These are phyloP conservation scores for Scalopus aquaticus DNA, from an alignment of 2,113 vertebrate species.

Conservation along the genomic window DNA sequence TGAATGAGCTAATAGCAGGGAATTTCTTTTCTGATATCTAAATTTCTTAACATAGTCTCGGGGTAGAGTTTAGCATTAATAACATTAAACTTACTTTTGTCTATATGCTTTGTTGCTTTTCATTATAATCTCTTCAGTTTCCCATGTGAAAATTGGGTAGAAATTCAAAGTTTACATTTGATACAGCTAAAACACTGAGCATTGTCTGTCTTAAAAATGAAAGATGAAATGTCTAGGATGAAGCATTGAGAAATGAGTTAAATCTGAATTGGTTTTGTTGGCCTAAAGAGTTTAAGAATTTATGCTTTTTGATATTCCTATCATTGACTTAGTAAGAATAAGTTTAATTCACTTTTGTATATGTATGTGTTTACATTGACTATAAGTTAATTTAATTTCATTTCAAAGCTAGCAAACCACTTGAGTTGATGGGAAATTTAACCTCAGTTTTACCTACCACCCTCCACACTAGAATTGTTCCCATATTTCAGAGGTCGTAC, in stretches of 20 bases:
- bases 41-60: not conserved
- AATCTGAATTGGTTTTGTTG: not conserved
- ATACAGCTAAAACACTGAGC: not conserved
- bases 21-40: not conserved
- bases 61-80: not conserved
- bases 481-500: not conserved
- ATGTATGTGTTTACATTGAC: not conserved
- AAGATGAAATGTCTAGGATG: not conserved
- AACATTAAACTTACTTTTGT: too few species aligned
- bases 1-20: not conserved
- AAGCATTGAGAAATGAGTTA: not conserved
- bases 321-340: not conserved
- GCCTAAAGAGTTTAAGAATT: not conserved
- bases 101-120: not conserved
- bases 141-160: not conserved
- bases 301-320: not conserved
- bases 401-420: not conserved
- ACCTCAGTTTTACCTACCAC: not conserved
- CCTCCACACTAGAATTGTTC: not conserved
- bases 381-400: not conserved
- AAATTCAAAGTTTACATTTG: not conserved
- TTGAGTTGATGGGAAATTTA: not conserved
- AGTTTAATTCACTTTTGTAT: not conserved
- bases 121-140: not conserved
- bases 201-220: not conserved